These are phyloP conservation scores for Agrotis exclamationis DNA, from an alignment of 2,888 invertebrate species.

Conservation along the genomic window DNA sequence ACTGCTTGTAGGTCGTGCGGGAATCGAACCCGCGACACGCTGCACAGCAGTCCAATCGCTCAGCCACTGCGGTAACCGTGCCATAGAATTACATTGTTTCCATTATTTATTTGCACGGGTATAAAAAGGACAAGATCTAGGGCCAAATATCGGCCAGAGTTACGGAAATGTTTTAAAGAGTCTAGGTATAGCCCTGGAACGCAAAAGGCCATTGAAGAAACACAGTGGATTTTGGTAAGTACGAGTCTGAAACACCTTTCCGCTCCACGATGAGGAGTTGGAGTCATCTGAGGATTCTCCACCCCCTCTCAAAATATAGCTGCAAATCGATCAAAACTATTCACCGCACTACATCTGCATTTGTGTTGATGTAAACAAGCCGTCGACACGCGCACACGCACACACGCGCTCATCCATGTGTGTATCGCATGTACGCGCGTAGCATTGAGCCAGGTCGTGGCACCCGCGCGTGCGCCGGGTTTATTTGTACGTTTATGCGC, in stretches of 20 bases:
- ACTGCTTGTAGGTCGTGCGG: too few relatives aligned
- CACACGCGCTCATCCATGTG: constrained; percentile 52
- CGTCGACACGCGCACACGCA: constrained; percentile 69
- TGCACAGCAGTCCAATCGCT: too few relatives aligned
- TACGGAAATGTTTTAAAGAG: too few relatives aligned
- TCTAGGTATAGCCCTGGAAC: too few relatives aligned
- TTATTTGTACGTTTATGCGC: constrained; percentile 73
- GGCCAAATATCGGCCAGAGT: neutral
- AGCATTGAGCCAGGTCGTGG: constrained; percentile 91
- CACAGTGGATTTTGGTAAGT: too few relatives aligned
- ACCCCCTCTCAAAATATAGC: neutral
- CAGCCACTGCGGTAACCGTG: too few relatives aligned
- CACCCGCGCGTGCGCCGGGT: constrained; percentile 84
- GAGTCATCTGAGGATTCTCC: too few relatives aligned
- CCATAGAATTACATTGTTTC: neutral
- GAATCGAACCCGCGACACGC: too few relatives aligned
- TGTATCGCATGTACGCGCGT: constrained; percentile 68
- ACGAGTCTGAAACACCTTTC: too few relatives aligned
- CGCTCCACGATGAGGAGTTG: too few relatives aligned
- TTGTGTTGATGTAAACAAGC: constrained; percentile 87
- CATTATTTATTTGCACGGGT: neutral
- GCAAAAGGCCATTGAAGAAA: too few relatives aligned
- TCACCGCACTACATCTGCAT: constrained; percentile 67
- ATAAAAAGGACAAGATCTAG: neutral
- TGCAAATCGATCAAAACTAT: constrained; percentile 74